A percentile compares a stretch with the other conserved stretches of the same genome.
Conservation (phyloP, 2,797 vertebrate genomes). For the Enteromius argenteus region DNA sequence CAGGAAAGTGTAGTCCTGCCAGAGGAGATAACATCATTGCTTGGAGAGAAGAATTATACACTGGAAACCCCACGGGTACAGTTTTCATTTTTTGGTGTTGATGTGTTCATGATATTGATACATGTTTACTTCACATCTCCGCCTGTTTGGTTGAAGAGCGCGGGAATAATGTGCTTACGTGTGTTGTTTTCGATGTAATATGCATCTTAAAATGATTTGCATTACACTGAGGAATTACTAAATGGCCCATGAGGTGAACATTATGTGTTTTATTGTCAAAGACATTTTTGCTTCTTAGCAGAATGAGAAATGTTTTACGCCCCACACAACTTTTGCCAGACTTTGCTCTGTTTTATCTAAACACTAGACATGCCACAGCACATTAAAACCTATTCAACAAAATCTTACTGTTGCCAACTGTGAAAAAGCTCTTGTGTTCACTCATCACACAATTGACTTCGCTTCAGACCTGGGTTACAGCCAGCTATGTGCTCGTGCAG, state of each 20-base stretch:
- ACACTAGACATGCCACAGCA: slow-evolving; percentile 18
- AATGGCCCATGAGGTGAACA: slow-evolving; percentile 48
- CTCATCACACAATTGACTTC: slow-evolving; percentile 11
- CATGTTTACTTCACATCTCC: slow-evolving; percentile 1
- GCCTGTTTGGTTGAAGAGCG: background rate
- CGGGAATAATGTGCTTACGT: background rate
- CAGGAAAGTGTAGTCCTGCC: slow-evolving; percentile 12
- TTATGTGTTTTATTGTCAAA: slow-evolving; percentile 25
- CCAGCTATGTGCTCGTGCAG: slow-evolving; percentile 19
- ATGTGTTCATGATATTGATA: slow-evolving; percentile 27
- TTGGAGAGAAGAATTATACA: slow-evolving; percentile 23
- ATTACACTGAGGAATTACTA: slow-evolving; percentile 68
- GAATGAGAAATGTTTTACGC: background rate
- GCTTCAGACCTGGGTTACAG: background rate
- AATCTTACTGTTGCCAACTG: slow-evolving; percentile 25
- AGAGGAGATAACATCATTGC: slow-evolving; percentile 34
- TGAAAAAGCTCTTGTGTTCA: slow-evolving; percentile 11
- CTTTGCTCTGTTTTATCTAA: background rate
- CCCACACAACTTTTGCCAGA: slow-evolving; percentile 12
- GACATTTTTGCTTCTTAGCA: background rate
- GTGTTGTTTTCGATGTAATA: slow-evolving; percentile 77
- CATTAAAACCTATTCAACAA: slow-evolving; percentile 30
- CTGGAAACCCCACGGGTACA: slow-evolving; percentile 29
- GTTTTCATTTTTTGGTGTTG: slow-evolving; percentile 26
- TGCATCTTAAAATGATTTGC: slow-evolving; percentile 66